phyloP scores from a whole-genome alignment of 1,140 invertebrate genomes.

The Idris sp. region DNA sequence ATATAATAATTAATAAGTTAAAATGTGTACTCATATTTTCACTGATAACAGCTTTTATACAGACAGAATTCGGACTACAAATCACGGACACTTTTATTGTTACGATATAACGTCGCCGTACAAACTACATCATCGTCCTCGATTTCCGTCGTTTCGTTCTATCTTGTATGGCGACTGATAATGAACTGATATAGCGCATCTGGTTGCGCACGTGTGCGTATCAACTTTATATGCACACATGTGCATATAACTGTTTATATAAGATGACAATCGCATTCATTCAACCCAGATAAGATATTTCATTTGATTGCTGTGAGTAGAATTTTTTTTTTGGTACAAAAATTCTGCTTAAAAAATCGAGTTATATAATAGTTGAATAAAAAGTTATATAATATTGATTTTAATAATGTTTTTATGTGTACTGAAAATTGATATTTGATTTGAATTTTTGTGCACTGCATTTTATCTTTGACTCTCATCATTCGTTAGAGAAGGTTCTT shows the following conservation, averaged over 20 bases:
- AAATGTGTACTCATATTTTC: too few relatives aligned
- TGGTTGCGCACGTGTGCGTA: conserved; percentile 27
- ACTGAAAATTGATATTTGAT: too few relatives aligned
- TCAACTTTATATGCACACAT: conserved; percentile 12
- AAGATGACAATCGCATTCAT: conserved; percentile 18
- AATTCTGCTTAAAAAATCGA: too few relatives aligned
- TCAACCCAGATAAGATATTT: conserved; percentile 17
- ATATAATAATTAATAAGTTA: too few relatives aligned
- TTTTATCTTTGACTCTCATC: conserved; percentile 4
- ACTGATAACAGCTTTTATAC: too few relatives aligned
- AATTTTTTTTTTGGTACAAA: too few relatives aligned
- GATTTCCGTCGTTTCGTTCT: conserved; percentile 12
- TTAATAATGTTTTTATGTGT: too few relatives aligned
- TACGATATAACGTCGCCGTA: not conserved
- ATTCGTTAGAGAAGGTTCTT: conserved; percentile 1
- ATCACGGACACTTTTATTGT: conserved; percentile 1
- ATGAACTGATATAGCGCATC: conserved; percentile 42
- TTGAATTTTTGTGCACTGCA: too few relatives aligned
- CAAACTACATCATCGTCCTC: conserved; percentile 18
- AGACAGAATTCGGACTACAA: too few relatives aligned
- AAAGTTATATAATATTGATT: too few relatives aligned
- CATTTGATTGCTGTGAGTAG: too few relatives aligned
- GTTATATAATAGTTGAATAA: too few relatives aligned
- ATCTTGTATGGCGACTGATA: conserved; percentile 32
- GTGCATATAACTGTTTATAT: conserved; percentile 19